Conservation (phyloP, 2,113 vertebrate species). For the Larimichthys polyactis region DNA sequence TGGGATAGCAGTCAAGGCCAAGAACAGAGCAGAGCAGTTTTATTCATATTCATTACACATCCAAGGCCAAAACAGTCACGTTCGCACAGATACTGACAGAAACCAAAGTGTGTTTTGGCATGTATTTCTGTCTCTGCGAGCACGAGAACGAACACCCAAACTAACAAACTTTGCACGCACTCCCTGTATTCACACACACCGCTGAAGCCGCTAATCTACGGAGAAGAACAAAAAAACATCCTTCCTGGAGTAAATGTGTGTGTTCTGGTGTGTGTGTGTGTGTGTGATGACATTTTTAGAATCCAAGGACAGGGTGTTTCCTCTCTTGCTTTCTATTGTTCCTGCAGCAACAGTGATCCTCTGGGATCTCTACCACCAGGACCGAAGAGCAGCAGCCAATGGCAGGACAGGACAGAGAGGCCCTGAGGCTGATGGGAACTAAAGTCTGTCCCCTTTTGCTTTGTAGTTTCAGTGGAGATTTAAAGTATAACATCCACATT, state of each 20-base stretch:
- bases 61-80: constrained; percentile 5
- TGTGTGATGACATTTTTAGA: constrained; percentile 81
- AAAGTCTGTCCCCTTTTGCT: constrained; percentile 27
- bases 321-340: constrained; percentile 82
- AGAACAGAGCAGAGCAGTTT: neutral
- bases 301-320: constrained; percentile 85
- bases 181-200: neutral
- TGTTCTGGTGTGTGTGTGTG: constrained; percentile 26
- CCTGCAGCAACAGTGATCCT: constrained; percentile 69
- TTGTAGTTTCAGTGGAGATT: constrained; percentile 15
- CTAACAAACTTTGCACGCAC: constrained; percentile 39
- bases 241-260: constrained; percentile 36
- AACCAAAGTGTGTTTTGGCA: neutral
- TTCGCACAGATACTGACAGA: constrained; percentile 9
- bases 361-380: constrained; percentile 46
- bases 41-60: neutral
- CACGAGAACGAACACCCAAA: constrained; percentile 16
- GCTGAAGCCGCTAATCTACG: constrained; percentile 40
- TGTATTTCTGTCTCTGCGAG: constrained; percentile 12
- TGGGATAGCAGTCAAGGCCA: neutral
- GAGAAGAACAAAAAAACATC: constrained; percentile 61
- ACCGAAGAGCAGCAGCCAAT: constrained; percentile 36
- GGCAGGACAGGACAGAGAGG: constrained; percentile 28
- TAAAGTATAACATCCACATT: constrained; percentile 13
- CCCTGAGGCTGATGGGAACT: constrained; percentile 24